phyloP scores from a whole-genome alignment of 2,797 vertebrate species.

The Apodemus agrarius region DNA sequence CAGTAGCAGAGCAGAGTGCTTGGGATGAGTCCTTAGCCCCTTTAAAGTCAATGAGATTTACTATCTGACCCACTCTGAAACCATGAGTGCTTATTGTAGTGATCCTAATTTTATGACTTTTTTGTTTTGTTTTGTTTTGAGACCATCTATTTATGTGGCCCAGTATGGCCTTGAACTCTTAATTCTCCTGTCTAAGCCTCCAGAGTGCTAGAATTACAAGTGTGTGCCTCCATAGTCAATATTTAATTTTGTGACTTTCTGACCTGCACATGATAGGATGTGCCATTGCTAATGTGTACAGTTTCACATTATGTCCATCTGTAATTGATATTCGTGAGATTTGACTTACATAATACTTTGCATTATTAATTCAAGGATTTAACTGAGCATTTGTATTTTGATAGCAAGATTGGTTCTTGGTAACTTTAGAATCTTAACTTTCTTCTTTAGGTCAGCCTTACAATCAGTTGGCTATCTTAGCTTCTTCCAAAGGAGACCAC shows the following conservation, averaged over 20 bases:
- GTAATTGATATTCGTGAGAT: conserved; percentile 12
- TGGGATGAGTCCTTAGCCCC: not conserved
- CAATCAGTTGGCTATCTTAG: conserved; percentile 99
- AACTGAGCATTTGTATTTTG: conserved; percentile 3
- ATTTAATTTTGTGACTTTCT: not conserved
- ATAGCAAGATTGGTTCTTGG: conserved; percentile 39
- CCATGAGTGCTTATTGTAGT: not conserved
- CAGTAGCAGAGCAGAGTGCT: not conserved
- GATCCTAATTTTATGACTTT: not conserved
- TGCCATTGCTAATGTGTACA: not conserved
- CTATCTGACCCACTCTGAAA: not conserved
- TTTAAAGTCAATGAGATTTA: not conserved
- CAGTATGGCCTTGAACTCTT: not conserved
- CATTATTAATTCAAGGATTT: conserved; percentile 48
- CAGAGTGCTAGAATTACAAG: not conserved
- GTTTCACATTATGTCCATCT: not conserved
- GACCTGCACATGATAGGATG: not conserved
- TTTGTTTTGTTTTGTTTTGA: not conserved
- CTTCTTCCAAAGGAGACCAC: conserved; percentile 99
- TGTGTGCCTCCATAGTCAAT: not conserved
- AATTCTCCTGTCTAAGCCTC: not conserved
- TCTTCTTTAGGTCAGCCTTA: conserved; percentile 95
- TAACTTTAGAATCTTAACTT: conserved; percentile 67
- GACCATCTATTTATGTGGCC: not conserved
- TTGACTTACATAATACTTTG: not conserved